Conservation (phyloP, 2,113 vertebrate species). For the Neopipo cinnamomea region DNA sequence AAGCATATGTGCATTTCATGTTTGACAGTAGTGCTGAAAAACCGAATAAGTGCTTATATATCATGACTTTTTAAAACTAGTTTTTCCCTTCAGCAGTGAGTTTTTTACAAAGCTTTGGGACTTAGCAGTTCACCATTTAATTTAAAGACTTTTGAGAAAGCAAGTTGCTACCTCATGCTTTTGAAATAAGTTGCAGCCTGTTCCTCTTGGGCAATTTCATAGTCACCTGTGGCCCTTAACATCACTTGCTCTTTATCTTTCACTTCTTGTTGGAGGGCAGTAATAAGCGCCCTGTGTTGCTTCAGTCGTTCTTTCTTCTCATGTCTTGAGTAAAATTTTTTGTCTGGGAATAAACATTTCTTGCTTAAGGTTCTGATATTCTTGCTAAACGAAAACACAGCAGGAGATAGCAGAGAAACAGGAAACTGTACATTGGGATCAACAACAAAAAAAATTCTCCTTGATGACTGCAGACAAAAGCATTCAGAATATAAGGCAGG, state of each 20-base stretch:
- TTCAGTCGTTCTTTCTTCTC: conserved; percentile 5
- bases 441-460: not conserved
- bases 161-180: not conserved
- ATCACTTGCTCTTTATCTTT: not conserved
- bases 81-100: not conserved
- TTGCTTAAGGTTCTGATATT: conserved; percentile 15
- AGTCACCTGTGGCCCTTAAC: not conserved
- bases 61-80: not conserved
- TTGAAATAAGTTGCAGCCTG: not conserved
- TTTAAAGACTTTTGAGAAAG: not conserved
- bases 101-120: not conserved
- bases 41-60: not conserved
- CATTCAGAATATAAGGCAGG: rapidly evolving
- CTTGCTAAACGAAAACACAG: not conserved
- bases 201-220: not conserved
- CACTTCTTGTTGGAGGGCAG: conserved; percentile 2
- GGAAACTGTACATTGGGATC: not conserved
- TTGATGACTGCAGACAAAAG: not conserved
- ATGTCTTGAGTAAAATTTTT: not conserved
- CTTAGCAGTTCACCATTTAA: not conserved
- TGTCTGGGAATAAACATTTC: not conserved
- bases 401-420: not conserved
- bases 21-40: not conserved
- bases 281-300: not conserved
- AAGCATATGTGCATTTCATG: not conserved